Conservation (phyloP, 2,888 invertebrate species). For the Ormyrus nitidulus region DNA sequence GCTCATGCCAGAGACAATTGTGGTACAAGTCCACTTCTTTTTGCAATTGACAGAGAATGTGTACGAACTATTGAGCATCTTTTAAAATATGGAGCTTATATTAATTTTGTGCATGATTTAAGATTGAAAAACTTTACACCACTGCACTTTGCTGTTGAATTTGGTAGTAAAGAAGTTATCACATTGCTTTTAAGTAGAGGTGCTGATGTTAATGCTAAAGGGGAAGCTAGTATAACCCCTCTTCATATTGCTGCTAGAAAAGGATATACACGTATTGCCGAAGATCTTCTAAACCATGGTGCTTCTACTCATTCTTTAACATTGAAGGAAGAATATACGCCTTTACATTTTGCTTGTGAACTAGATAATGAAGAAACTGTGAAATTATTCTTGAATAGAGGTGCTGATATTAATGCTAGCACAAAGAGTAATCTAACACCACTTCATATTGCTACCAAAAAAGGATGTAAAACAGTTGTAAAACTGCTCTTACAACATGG, state of each 20-base stretch:
- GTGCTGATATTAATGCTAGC: too few species aligned
- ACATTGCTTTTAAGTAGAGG: too few species aligned
- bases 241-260: slow-evolving; percentile 47
- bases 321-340: slow-evolving; percentile 32
- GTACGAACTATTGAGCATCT: too few species aligned
- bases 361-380: too few species aligned
- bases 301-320: slow-evolving; percentile 33
- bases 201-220: slow-evolving; percentile 34
- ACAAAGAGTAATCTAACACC: too few species aligned
- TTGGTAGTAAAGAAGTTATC: too few species aligned
- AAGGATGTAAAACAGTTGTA: slow-evolving; percentile 26
- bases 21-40: slow-evolving; percentile 46
- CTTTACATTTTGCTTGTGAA: slow-evolving; percentile 40
- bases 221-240: slow-evolving; percentile 32
- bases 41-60: slow-evolving; percentile 46
- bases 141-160: too few species aligned
- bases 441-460: slow-evolving; percentile 11
- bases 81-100: too few species aligned
- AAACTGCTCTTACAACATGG: slow-evolving; percentile 34
- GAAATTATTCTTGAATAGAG: too few species aligned
- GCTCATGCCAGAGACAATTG: slow-evolving; percentile 21
- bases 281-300: slow-evolving; percentile 36
- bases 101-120: too few species aligned
- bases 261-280: slow-evolving; percentile 28
- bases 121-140: too few species aligned